Evolutionary conservation across 2,113 vertebrate species (phyloP), one percentile per base, ranked within the genome.

Genomic region (Stictonetta naevosa): DNA sequence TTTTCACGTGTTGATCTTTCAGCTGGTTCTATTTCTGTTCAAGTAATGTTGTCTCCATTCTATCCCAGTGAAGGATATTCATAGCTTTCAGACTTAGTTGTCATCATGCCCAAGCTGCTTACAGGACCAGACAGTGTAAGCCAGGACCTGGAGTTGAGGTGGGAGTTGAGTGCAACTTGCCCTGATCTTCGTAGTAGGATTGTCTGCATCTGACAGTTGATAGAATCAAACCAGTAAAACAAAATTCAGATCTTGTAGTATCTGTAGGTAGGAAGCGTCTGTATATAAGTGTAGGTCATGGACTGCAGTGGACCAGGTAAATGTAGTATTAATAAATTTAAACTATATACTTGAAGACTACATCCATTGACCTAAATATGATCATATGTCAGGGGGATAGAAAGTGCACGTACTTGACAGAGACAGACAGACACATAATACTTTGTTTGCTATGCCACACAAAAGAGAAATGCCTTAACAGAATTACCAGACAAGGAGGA

Each of bases 401-500:
- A 9, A 59, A 60, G 29, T 67, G 14, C 40, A 62, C 71, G 13
- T 86, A 59, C 3, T 0, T 50, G 17, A n/a, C 8, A 31, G 34
- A 68, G 69, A 25, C 66, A 59, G 75, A 76, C 13, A 60, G 67
- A 42, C 10, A 69, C 44, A 48, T 68, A 38, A 60, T 67, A 63
- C 5, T 88, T 67, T 66, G 66, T 90, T 77, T 68, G 33, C n/a
- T 84, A 4, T 74, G 34, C 29, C 34, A 64, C 42, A 50, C 4
- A 1, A 17, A 56, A 33, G 22, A 28, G 15, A 81, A 80, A 76
- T 8, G 13, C 36, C 76, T 89, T 83, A 44, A 87, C 93, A 93
- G 55, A 96, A 92, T 88, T 94, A 92, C 38, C 26, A 77, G 79
- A 46, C 84, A 93, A 83, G 74, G 52, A 89, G 52, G 55, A 95